These are phyloP conservation scores for Halesus radiatus DNA, from an alignment of 1,140 invertebrate genomes.

Conservation along the genomic window DNA sequence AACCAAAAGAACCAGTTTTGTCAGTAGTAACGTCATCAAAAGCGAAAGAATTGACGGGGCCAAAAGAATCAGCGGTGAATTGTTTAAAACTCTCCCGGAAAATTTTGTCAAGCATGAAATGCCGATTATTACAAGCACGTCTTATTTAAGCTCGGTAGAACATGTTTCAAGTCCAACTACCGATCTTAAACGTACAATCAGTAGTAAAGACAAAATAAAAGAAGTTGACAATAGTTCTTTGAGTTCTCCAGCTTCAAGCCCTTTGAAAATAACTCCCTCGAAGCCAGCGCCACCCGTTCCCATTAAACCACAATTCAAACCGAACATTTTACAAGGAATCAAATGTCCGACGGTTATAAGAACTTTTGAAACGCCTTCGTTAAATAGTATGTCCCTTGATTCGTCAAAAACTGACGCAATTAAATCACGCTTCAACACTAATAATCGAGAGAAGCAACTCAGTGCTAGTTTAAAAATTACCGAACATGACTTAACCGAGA, in stretches of 20 bases:
- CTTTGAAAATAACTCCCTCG: not conserved
- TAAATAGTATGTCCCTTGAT: not conserved
- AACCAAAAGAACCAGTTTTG: conserved; percentile 20
- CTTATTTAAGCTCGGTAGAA: conserved; percentile 1
- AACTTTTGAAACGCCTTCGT: not conserved
- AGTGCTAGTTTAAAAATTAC: conserved; percentile 24
- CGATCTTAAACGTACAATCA: conserved; percentile 18
- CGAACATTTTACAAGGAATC: not conserved
- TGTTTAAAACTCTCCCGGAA: not conserved
- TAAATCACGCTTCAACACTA: not conserved
- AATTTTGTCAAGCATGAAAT: not conserved
- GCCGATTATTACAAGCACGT: not conserved
- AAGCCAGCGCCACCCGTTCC: conserved; percentile 40
- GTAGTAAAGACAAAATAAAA: conserved; percentile 6
- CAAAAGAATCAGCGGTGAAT: not conserved
- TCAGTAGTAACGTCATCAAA: not conserved
- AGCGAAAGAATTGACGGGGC: not conserved
- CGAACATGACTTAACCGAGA: not conserved
- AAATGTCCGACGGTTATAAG: conserved; percentile 13
- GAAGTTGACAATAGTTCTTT: conserved; percentile 1
- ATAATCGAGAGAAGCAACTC: not conserved
- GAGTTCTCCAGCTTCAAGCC: too few relatives aligned
- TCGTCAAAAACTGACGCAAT: not conserved
- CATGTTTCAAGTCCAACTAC: not conserved
- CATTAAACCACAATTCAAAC: conserved; percentile 30